Conservation (phyloP, 2,888 invertebrate species). For the Galeruca laticollis region DNA sequence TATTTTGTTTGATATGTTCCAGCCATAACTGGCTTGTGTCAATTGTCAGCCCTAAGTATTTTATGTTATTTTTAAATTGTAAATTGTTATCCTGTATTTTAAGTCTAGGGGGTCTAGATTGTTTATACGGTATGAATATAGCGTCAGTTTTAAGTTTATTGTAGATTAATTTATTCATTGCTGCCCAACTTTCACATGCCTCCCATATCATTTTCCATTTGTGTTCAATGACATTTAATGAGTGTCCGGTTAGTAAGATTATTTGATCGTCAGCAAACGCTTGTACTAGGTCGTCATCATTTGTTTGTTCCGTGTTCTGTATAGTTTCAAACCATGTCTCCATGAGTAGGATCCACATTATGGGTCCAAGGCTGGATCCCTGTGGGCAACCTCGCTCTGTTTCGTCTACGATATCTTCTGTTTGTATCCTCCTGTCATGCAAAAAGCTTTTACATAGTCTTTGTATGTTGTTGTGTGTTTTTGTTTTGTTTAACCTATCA, state of each 20-base stretch:
- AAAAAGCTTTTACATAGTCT: no score
- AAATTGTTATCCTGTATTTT: not conserved
- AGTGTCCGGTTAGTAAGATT: no score
- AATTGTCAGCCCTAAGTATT: no score
- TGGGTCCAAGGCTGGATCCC: no score
- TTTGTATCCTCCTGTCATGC: slow-evolving; percentile 36
- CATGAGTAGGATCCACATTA: no score
- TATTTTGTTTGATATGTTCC: no score
- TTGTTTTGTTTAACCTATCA: slow-evolving; percentile 5
- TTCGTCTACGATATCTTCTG: slow-evolving; percentile 23
- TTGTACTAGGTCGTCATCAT: no score
- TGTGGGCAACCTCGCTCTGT: slow-evolving; percentile 47
- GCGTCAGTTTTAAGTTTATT: no score
- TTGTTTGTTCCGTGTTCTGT: slow-evolving; percentile 48
- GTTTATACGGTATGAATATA: slow-evolving; percentile 33
- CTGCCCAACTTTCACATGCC: slow-evolving; percentile 40
- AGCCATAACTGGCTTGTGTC: no score
- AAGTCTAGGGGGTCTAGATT: not conserved
- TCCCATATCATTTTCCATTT: slow-evolving; percentile 41
- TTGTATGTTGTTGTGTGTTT: slow-evolving; percentile 30
- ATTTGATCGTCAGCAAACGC: slow-evolving; percentile 42
- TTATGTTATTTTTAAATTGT: not conserved
- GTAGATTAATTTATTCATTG: no score
- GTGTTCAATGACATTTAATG: slow-evolving; percentile 37
- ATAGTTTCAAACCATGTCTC: no score